Base-by-base conservation (phyloP, 2,888 invertebrate genomes). In the Eupeodes luniger region DNA sequence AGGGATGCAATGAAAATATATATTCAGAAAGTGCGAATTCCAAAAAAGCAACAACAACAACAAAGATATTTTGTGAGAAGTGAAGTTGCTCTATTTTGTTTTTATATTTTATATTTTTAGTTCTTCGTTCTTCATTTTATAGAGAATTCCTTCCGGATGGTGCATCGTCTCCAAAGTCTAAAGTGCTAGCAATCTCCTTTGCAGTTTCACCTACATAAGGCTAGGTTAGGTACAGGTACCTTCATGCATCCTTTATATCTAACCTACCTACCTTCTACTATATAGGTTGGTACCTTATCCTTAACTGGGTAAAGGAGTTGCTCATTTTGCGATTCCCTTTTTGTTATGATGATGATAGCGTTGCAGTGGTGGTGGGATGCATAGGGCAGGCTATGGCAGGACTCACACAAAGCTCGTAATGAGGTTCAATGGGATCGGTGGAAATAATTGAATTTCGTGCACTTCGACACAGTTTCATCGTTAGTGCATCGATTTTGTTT, bases 371-470 rank as follows among this genome's bases (percentile, higher is more conserved):
- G 53, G 6, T 27, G 5, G n/a, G 14, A 4, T 27, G 27, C 47
- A 47, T 11, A 12, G 57, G 7, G 61, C 40, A 27, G 7, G 12
- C 27, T n/a, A 27, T 27, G 27, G 47, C 55, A 44, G n/a, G 5
- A 40, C 55, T 27, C 44, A 27, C 75, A 81, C 69, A 81, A 67
- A 77, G 69, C 72, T 69, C 51, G 86, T 86, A 86, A 86, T 86
- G 86, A 82, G 74, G 86, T 86, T 79, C 82, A 82, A 79, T 53
- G 82, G 72, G 77, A 74, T 81, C 77, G 69, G 74, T 74, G 27
- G 11, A 75, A 87, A 80, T 83, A 83, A 83, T 83, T 83, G 82
- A 82, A 86, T 75, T 82, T 75, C 57, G 47, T 86, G 72, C 83
- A 77, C 79, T 80, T 83, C 76, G 79, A 80, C 76, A 76, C 85